phyloP scores from a whole-genome alignment of 2,888 invertebrate species.

The Xanthostigma xanthostigma region DNA sequence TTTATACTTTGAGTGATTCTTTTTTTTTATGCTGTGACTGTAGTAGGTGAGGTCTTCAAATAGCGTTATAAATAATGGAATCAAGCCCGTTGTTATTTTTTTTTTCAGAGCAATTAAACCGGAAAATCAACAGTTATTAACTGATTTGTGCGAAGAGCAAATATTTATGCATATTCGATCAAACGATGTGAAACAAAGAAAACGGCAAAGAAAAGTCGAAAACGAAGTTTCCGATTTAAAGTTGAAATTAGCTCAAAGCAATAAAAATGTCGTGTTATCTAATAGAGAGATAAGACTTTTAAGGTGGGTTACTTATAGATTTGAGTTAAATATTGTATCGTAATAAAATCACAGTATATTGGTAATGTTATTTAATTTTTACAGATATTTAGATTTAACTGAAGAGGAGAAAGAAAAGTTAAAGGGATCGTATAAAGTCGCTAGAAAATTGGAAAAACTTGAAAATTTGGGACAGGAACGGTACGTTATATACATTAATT shows the following conservation, averaged over 20 bases:
- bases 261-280: constrained; percentile 77
- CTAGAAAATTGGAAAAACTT: constrained; percentile 79
- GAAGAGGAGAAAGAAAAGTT: constrained; percentile 86
- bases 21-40: background rate
- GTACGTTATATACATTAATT: constrained; percentile 18
- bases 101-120: constrained; percentile 48
- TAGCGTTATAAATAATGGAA: too few relatives aligned
- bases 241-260: constrained; percentile 62
- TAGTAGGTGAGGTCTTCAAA: background rate
- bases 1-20: background rate
- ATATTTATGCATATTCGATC: constrained; percentile 72
- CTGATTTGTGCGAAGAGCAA: constrained; percentile 80
- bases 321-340: too few relatives aligned
- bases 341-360: too few relatives aligned
- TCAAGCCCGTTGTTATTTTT: too few relatives aligned
- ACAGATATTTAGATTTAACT: constrained; percentile 73
- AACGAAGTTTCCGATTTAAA: constrained; percentile 81
- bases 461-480: constrained; percentile 64
- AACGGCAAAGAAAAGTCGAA: constrained; percentile 80
- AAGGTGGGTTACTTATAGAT: constrained; percentile 30
- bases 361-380: background rate
- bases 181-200: constrained; percentile 70
- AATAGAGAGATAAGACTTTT: constrained; percentile 81
- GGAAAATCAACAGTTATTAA: constrained; percentile 57
- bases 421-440: constrained; percentile 82